Base-by-base conservation (phyloP, 2,797 vertebrate genomes). In the Rhynchonycteris naso region DNA sequence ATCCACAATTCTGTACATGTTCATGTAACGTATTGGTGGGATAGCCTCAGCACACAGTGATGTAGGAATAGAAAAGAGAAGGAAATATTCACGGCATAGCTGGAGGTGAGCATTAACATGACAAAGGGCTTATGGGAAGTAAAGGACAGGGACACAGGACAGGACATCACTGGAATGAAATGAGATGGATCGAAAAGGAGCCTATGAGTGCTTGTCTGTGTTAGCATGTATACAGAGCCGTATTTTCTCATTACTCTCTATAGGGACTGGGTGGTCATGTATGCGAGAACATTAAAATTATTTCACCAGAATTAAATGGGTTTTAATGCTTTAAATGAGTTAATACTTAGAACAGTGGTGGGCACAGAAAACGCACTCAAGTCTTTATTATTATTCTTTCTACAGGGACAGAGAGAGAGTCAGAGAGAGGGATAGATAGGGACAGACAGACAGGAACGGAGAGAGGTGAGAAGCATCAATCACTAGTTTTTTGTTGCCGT, bases 161-260 rank as follows among this genome's bases (percentile, higher is more conserved):
- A 18, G 52, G 58, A 26, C 22, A 18, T 10, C 15, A 35, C 43
- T 0, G 15, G 56, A 82, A 66, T 6, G 24, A 16, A 21, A 58
- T 0, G 50, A 52, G 81, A 59, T 26, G 58, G 81, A 59, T 26
- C 75, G 58, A 9, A 14, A 71, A 19, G 35, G 59, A 15, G 52
- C 11, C n/a, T 7, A 5, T 0, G 30, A 61, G 26, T 5, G 35
- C 52, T 4, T 6, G 6, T 58, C 56, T 54, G 69, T 7, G 35
- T 26, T 5, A 3, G 50, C 30, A 2, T 5, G 22, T 11, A 13
- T 5, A 2, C 28, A 26, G 0, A 16, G 69, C 0, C n/a, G 26
- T 16, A 47, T 26, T 63, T 68, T 38, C 66, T 68, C 33, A 35
- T 2, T 69, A 56, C 30, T 80, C 72, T 66, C 3, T 30, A 30